Base-by-base conservation (phyloP, 2,888 invertebrate genomes). In the Drosophila macrospina region DNA sequence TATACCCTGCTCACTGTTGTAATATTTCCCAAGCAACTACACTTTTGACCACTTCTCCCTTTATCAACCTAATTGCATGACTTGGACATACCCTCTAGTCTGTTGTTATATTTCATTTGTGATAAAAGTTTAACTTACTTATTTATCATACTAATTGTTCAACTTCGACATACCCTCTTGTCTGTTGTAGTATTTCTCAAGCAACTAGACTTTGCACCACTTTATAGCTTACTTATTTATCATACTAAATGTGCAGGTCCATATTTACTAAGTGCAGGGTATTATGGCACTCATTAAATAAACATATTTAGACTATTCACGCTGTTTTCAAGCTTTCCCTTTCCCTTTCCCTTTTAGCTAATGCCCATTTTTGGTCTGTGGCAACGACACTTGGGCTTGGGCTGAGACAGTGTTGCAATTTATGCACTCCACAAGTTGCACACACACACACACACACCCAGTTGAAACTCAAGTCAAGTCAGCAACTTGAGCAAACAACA, bases 371-470 rank as follows among this genome's bases (percentile, higher is more conserved):
- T 37, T 24, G 36, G 36, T 26, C 26, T 44, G 76, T 61, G 76
- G 66, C 76, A 74, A 20, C 20, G 20, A 20, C 20, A 20, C 20
- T 20, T 20, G 20, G 20, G 20, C 20, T 20, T 20, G n/a, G n/a
- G n/a, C n/a, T 20, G 20, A 1, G 3, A 56, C 32, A 42, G 32
- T 74, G 64, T 51, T 66, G 66, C 76, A 56, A 66, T 48, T 68
- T 71, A 57, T 61, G 86, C 78, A 80, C 84, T 70, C 78, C 71
- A 86, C 86, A 81, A 81, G 86, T 81, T 68, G 77, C 48, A 48
- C 15, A 50, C 26, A 47, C 47, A 8, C 5, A 28, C 5, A 28
- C 28, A 28, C 28, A 28, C 28, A 28, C 28, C 1, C 28, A 59
- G 41, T 24, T 56, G 45, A 36, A 42, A 45, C 55, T 55, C 16